These are phyloP conservation scores for Colossoma macropomum DNA, from an alignment of 2,113 vertebrate genomes.

Conservation along the genomic window DNA sequence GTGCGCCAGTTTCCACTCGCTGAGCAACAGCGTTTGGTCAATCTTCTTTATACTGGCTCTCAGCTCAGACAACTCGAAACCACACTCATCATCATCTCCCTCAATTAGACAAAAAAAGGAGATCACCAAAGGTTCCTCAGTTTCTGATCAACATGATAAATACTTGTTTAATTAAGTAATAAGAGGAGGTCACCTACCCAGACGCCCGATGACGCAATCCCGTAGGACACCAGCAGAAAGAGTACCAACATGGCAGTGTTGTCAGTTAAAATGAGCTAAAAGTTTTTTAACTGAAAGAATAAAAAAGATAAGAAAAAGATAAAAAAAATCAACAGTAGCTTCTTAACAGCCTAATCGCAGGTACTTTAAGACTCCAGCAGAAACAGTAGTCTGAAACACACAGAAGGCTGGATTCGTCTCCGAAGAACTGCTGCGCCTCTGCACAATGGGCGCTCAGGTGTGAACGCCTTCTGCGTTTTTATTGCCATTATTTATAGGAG, in stretches of 20 bases:
- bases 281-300: not conserved
- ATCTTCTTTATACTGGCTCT: conserved; percentile 77
- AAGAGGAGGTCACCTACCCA: conserved; percentile 69
- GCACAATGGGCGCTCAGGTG: conserved; percentile 45
- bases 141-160: not conserved
- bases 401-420: conserved; percentile 8
- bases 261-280: not conserved
- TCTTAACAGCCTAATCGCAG: not conserved
- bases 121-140: not conserved
- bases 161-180: not conserved
- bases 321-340: not conserved
- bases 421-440: conserved; percentile 9
- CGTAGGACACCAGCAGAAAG: conserved; percentile 66
- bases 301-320: not conserved
- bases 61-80: conserved; percentile 75
- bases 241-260: conserved; percentile 60
- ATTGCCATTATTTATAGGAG: conserved; percentile 73
- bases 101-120: conserved; percentile 49
- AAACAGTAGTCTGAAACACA: not conserved
- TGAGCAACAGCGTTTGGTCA: conserved; percentile 77
- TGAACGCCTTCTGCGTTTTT: conserved; percentile 54
- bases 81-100: conserved; percentile 77
- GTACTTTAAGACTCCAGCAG: not conserved
- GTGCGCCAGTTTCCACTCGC: conserved; percentile 79
- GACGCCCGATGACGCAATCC: conserved; percentile 62